phyloP scores from a whole-genome alignment of 2,797 vertebrate genomes.

The Thunnus albacares region DNA sequence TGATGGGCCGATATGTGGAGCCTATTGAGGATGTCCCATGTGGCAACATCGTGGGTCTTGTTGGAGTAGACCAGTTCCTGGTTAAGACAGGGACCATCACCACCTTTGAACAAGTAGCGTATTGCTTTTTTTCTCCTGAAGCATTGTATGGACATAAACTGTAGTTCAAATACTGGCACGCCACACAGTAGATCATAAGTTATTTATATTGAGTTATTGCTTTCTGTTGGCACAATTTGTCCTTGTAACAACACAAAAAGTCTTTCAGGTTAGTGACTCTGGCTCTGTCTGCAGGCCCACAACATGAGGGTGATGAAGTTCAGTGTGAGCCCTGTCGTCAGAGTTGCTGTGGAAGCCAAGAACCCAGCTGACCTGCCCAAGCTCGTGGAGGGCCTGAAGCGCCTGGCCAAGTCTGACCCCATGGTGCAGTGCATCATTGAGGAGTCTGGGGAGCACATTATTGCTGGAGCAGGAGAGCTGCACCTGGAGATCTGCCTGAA shows the following conservation, averaged over 20 bases:
- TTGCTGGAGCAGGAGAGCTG: conserved; percentile 94
- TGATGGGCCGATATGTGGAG: conserved; percentile 97
- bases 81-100: conserved; percentile 97
- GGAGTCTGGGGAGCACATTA: conserved; percentile 97
- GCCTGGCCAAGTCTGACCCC: conserved; percentile 96
- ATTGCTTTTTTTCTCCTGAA: conserved; percentile 1
- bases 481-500: conserved; percentile 98
- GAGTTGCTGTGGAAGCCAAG: conserved; percentile 96
- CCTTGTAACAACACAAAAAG: background rate
- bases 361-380: conserved; percentile 96
- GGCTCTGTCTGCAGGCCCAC: conserved; percentile 85
- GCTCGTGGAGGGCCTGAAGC: conserved; percentile 95
- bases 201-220: background rate
- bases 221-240: background rate
- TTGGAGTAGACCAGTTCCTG: conserved; percentile 95
- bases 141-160: background rate
- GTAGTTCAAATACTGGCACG: background rate
- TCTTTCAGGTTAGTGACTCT: conserved; percentile 1
- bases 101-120: conserved; percentile 87
- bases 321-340: conserved; percentile 95
- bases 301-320: conserved; percentile 99
- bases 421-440: conserved; percentile 99
- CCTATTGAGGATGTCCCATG: conserved; percentile 97
- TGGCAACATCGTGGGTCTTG: conserved; percentile 95
- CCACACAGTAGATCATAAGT: background rate